A percentile compares a stretch with the other conserved stretches of the same genome.
phyloP scores from a whole-genome alignment of 2,113 vertebrate species.

The Seriola quinqueradiata region DNA sequence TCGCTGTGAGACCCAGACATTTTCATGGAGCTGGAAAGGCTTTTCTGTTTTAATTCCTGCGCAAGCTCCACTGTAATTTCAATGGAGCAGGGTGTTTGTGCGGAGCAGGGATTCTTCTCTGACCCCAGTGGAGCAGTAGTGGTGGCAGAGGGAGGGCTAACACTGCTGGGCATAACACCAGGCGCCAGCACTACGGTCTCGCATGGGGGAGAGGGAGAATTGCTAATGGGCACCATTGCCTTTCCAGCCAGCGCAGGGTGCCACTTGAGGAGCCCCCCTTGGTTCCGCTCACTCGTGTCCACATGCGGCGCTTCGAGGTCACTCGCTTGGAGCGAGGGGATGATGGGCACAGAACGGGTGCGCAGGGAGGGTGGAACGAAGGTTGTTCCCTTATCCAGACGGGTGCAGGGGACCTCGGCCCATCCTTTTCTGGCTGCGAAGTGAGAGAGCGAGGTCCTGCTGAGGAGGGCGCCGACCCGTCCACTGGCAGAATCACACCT shows the following conservation, averaged over 20 bases:
- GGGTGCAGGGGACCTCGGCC: conserved; percentile 82
- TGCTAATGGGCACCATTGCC: background rate
- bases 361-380: conserved; percentile 74
- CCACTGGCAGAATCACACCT: conserved; percentile 77
- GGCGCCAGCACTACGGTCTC: conserved; percentile 17
- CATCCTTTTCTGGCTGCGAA: conserved; percentile 73
- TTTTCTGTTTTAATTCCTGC: conserved; percentile 73
- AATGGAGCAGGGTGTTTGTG: conserved; percentile 46
- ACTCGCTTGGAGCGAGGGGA: conserved; percentile 85
- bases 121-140: conserved; percentile 40
- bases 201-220: conserved; percentile 17
- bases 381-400: conserved; percentile 73
- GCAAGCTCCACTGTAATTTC: conserved; percentile 63
- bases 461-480: conserved; percentile 63
- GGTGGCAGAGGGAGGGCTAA: conserved; percentile 13
- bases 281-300: conserved; percentile 84
- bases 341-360: conserved; percentile 85
- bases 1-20: conserved; percentile 62
- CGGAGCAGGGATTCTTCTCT: conserved; percentile 50
- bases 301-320: conserved; percentile 80
- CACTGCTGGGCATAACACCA: conserved; percentile 15
- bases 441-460: conserved; percentile 73
- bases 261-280: conserved; percentile 52
- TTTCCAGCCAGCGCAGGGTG: conserved; percentile 43
- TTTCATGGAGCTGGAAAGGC: conserved; percentile 68